phyloP scores from a whole-genome alignment of 2,797 vertebrate species.

The Anabas testudineus region DNA sequence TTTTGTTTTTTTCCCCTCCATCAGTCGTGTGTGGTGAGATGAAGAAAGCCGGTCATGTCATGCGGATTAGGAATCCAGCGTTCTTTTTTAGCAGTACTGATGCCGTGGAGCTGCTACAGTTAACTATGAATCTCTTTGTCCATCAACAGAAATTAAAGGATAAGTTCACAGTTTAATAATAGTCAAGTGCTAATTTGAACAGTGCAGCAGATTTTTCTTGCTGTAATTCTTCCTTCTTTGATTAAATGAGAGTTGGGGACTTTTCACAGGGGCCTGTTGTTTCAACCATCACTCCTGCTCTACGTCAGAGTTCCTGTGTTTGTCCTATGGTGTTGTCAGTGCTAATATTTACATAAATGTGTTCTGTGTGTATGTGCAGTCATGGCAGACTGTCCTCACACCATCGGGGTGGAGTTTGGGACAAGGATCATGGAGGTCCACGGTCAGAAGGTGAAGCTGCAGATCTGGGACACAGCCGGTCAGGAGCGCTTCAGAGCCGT shows the following conservation, averaged over 20 bases:
- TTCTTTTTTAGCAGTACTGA: too few relatives aligned
- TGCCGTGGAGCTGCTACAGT: not conserved
- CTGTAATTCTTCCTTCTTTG: not conserved
- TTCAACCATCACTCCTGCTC: too few relatives aligned
- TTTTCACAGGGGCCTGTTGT: too few relatives aligned
- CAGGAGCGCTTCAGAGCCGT: conserved; percentile 98
- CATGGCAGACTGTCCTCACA: conserved; percentile 99
- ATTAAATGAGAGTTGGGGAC: too few relatives aligned
- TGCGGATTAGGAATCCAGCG: too few relatives aligned
- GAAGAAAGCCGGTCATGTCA: too few relatives aligned
- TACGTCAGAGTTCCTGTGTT: not conserved
- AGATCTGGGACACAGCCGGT: conserved; percentile 99
- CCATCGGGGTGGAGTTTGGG: conserved; percentile 98
- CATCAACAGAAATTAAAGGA: not conserved
- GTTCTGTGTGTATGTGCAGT: conserved; percentile 77
- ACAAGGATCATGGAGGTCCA: conserved; percentile 99
- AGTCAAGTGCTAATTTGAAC: too few relatives aligned
- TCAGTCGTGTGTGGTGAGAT: too few relatives aligned
- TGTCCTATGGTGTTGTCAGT: not conserved
- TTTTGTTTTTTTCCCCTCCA: not conserved
- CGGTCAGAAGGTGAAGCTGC: conserved; percentile 98
- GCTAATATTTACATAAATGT: not conserved
- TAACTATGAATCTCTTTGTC: too few relatives aligned
- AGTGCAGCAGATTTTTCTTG: too few relatives aligned
- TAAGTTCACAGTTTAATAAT: not conserved